Evolutionary conservation across 2,888 invertebrate genomes (phyloP), one percentile per base, ranked within the genome.

Genomic region (Calliphora vomitoria): DNA sequence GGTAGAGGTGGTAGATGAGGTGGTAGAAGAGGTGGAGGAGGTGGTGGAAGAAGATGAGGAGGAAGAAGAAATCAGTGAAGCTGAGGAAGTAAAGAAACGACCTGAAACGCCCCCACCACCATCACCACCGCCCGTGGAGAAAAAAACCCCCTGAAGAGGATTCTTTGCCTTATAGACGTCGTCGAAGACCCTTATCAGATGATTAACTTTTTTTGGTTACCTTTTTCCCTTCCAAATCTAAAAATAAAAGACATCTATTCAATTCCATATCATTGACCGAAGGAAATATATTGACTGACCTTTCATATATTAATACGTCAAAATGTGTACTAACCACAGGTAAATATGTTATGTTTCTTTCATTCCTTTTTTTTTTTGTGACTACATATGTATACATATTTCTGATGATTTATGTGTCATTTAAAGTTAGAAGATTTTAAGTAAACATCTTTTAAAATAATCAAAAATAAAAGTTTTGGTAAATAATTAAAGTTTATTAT

Each of bases 1-100:
- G 10, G 71, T 71, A 31, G 76, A 50, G 2, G 76, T 66, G 3
- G 74, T 44, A 3, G 76, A 64, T 3, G 72, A 31, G 75, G 75
- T 58, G 2, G n/a, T n/a, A n/a, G n/a, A n/a, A n/a, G 87, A 79
- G 0, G 87, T 71, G 38, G 80, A n/a, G n/a, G 87, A 79, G 0
- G 87, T 71, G 38, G 80, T 64, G 2, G 82, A 80, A 13, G 84
- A 76, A 66, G 87, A 88, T 20, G 82, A 78, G 4, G 87, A 88
- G 0, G 88, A 79, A 35, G 85, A 86, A 6, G 89, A 90, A 66
- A 90, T 90, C 64, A 82, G 85, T 66, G 90, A 90, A 81, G 88
- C 85, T 1, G 90, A 87, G 20, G 90, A 90, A 76, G 88, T 90
- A 13, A 90, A 90, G 50, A 88, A 88, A 58, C 86, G 85, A 13